phyloP scores from a whole-genome alignment of 64 coral and sea anemone genomes.

The Pocillopora damicornis region DNA sequence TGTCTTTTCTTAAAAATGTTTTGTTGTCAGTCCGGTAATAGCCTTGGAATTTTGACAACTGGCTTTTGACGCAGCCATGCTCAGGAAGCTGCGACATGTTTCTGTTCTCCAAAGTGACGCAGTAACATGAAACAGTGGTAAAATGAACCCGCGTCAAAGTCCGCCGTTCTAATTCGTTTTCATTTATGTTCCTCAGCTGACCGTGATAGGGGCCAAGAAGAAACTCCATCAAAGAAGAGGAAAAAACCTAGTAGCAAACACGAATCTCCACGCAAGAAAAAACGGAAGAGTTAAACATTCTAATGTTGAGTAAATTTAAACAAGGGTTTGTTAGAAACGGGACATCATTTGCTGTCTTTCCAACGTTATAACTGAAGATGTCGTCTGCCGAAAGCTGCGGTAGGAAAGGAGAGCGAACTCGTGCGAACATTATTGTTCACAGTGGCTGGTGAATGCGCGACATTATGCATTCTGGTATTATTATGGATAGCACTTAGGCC shows the following conservation, averaged over 20 bases:
- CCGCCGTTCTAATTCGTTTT: background rate
- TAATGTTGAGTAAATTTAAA: background rate
- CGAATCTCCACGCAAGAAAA: constrained; percentile 30
- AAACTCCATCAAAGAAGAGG: constrained; percentile 17
- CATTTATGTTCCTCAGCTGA: constrained; percentile 16
- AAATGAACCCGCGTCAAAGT: background rate
- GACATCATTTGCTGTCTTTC: background rate
- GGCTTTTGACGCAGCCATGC: too few species aligned
- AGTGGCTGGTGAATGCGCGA: too few species aligned
- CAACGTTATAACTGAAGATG: background rate
- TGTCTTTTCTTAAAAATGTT: too few species aligned
- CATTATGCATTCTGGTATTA: too few species aligned
- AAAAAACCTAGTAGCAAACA: constrained; percentile 37
- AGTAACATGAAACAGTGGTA: background rate
- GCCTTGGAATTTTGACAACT: too few species aligned
- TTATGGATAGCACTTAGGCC: too few species aligned
- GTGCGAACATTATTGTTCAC: too few species aligned
- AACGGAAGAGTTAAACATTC: constrained; percentile 8
- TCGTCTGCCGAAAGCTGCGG: too few species aligned
- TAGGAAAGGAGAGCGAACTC: too few species aligned
- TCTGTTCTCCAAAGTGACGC: too few species aligned
- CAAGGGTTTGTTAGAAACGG: background rate
- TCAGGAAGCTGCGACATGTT: too few species aligned
- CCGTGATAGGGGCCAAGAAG: constrained; percentile 18
- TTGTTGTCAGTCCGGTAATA: too few species aligned